Conservation (phyloP, 2,113 vertebrate genomes). For the Penelope pileata region DNA sequence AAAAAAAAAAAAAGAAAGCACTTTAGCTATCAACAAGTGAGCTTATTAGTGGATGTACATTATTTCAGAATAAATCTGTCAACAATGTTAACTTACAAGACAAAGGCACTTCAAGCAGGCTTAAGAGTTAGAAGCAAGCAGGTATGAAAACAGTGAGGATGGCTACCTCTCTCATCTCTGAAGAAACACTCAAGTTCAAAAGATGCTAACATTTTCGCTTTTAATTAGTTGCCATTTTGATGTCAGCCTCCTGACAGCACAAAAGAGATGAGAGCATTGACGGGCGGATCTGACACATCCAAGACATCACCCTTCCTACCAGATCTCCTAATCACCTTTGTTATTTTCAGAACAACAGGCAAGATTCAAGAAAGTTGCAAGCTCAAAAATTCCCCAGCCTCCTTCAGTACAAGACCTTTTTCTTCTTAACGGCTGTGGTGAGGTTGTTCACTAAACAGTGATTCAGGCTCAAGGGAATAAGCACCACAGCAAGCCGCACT, state of each 20-base stretch:
- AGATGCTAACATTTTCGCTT: slow-evolving; percentile 48
- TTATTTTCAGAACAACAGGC: neutral
- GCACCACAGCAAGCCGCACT: neutral
- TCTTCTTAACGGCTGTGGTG: neutral
- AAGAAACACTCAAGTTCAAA: slow-evolving; percentile 62
- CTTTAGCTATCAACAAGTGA: neutral
- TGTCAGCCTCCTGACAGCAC: slow-evolving; percentile 51
- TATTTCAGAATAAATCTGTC: slow-evolving; percentile 3
- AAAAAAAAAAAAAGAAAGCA: neutral
- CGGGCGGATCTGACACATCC: slow-evolving; percentile 29
- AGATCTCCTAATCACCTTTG: slow-evolving; percentile 23
- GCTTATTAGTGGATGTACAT: neutral
- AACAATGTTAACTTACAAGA: neutral
- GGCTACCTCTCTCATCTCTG: slow-evolving; percentile 47
- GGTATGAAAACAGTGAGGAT: slow-evolving; percentile 42
- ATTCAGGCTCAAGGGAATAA: slow-evolving; percentile 20
- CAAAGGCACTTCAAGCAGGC: slow-evolving; percentile 4
- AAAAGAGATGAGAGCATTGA: slow-evolving; percentile 43
- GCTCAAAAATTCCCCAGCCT: neutral
- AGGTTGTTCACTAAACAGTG: slow-evolving; percentile 15
- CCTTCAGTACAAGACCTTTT: neutral
- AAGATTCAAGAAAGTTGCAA: neutral
- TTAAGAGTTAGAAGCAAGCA: slow-evolving; percentile 60
- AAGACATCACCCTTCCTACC: slow-evolving; percentile 24
- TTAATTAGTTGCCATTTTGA: slow-evolving; percentile 77